Evolutionary conservation across 2,113 vertebrate species (phyloP).

Genomic region (Anhinga rufa): DNA sequence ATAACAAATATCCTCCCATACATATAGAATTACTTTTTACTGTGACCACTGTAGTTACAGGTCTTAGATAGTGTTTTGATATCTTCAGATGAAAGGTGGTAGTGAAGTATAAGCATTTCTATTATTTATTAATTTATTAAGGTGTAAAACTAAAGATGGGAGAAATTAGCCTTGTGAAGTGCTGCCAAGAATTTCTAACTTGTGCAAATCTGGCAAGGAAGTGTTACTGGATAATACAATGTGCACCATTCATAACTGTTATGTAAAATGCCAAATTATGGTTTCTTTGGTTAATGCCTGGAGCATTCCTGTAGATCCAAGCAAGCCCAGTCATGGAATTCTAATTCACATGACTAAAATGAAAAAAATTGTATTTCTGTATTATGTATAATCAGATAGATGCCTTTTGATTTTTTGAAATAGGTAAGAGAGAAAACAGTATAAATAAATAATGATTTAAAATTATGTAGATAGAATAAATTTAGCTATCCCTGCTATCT

Average conservation of each 20-base stretch:
- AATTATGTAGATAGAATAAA: background rate
- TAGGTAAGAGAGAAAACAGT: background rate
- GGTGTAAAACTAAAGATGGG: background rate
- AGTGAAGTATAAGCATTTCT: background rate
- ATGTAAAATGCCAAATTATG: background rate
- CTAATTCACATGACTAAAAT: background rate
- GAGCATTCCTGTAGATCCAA: background rate
- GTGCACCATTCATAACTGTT: background rate
- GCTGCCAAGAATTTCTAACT: background rate
- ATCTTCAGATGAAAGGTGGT: background rate
- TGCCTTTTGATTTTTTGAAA: background rate
- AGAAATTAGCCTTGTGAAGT: background rate
- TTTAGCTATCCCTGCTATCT: background rate
- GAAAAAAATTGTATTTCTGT: background rate
- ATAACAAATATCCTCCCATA: background rate
- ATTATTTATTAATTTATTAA: background rate
- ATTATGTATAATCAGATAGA: background rate
- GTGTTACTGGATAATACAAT: background rate
- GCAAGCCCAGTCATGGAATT: background rate
- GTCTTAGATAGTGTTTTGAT: background rate
- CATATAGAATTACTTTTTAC: background rate
- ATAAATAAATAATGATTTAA: background rate
- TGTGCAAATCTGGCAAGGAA: background rate
- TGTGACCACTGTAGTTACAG: background rate
- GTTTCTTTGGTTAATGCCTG: background rate